These are phyloP conservation scores for Arctia plantaginis DNA, from an alignment of 2,888 invertebrate genomes.

Conservation along the genomic window DNA sequence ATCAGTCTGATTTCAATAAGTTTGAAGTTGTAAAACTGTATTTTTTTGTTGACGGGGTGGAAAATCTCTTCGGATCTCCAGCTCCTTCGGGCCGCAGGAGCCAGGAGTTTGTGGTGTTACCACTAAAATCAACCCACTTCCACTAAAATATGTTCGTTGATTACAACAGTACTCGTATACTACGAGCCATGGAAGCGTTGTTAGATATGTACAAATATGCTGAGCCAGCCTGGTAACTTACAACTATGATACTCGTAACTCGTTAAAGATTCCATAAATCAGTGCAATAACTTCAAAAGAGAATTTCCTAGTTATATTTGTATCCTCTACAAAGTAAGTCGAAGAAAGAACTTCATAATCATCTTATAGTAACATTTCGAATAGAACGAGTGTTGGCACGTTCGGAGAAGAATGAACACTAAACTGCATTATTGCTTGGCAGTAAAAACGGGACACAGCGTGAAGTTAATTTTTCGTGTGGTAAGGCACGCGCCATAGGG, in stretches of 20 bases:
- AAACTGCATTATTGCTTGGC: slow-evolving; percentile 64
- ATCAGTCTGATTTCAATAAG: not conserved
- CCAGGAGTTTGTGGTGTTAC: no score
- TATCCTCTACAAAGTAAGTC: not conserved
- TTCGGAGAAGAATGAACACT: slow-evolving; percentile 58
- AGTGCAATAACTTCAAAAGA: not conserved
- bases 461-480: slow-evolving; percentile 74
- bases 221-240: not conserved
- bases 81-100: no score
- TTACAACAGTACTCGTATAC: not conserved
- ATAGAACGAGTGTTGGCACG: slow-evolving; percentile 51
- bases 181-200: not conserved
- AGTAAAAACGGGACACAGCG: slow-evolving; percentile 67
- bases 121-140: no score
- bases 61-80: no score
- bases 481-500: slow-evolving; percentile 64
- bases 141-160: no score
- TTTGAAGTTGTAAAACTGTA: not conserved
- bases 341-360: slow-evolving; percentile 18
- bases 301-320: slow-evolving; percentile 1
- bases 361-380: slow-evolving; percentile 28
- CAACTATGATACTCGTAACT: not conserved
- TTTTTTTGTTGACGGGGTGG: no score
- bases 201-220: not conserved
- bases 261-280: not conserved